phyloP scores from a whole-genome alignment of 2,797 vertebrate species.

The Otus scops region DNA sequence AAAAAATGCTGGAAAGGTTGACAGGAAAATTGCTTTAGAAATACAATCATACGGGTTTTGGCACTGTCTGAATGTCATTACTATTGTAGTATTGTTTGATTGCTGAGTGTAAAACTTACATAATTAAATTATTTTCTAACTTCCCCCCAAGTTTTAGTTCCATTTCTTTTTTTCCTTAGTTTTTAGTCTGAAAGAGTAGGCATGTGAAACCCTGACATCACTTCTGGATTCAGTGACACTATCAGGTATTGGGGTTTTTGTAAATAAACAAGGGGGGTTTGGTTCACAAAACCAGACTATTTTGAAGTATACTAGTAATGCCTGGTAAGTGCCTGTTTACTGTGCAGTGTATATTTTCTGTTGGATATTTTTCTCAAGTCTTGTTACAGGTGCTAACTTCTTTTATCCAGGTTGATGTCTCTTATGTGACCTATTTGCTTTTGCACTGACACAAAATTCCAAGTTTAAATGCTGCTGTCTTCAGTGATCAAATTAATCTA shows the following conservation, averaged over 20 bases:
- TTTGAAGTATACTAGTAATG: background rate
- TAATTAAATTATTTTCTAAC: background rate
- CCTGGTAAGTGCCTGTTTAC: background rate
- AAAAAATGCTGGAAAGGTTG: background rate
- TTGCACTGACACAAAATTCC: background rate
- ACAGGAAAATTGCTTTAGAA: background rate
- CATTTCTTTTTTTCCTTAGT: background rate
- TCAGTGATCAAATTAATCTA: background rate
- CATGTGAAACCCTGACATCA: background rate
- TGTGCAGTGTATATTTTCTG: background rate
- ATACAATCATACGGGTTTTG: background rate
- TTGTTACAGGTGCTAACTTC: background rate
- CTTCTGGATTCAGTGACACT: background rate
- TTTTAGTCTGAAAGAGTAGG: background rate
- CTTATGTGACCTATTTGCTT: background rate
- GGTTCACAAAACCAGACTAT: background rate
- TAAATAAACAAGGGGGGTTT: background rate
- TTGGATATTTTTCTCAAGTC: background rate
- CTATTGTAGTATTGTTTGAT: background rate
- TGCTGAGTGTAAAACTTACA: background rate
- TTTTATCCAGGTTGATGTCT: background rate
- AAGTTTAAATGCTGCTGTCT: background rate
- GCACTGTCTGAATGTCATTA: background rate
- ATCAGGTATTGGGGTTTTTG: background rate
- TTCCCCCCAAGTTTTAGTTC: background rate